Conservation (phyloP, 2,888 invertebrate species). For the Brenthis daphne region DNA sequence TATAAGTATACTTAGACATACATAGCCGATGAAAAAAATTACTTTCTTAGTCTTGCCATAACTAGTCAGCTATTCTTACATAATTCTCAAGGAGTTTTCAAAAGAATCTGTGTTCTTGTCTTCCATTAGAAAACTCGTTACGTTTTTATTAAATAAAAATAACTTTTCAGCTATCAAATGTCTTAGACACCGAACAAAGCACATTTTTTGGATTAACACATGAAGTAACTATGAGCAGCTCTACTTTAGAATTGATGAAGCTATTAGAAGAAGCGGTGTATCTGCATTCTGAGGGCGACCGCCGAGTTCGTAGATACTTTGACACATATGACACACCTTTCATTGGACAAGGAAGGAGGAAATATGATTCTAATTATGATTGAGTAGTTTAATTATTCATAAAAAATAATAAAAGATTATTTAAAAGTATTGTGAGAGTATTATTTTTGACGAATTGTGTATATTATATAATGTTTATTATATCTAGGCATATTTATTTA, state of each 20-base stretch:
- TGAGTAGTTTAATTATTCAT: background rate
- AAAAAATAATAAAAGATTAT: too few relatives aligned
- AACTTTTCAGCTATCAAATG: constrained; percentile 48
- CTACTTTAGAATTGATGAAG: constrained; percentile 55
- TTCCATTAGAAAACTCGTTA: background rate
- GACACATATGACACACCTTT: constrained; percentile 64
- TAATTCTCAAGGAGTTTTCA: too few relatives aligned
- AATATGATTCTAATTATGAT: constrained; percentile 23
- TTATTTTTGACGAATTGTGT: too few relatives aligned
- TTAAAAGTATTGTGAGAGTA: too few relatives aligned
- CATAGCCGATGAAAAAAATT: too few relatives aligned
- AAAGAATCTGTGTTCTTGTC: background rate
- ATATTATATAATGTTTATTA: too few relatives aligned
- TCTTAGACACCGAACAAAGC: constrained; percentile 57
- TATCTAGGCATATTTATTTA: too few relatives aligned
- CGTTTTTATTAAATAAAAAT: background rate
- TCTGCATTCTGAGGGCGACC: constrained; percentile 52
- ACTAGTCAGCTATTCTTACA: too few relatives aligned
- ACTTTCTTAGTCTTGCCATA: too few relatives aligned
- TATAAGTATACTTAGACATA: too few relatives aligned
- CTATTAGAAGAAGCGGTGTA: constrained; percentile 53
- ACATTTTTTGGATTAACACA: constrained; percentile 63
- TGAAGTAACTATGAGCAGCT: constrained; percentile 51
- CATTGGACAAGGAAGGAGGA: constrained; percentile 39
- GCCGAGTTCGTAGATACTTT: constrained; percentile 62